phyloP scores from a whole-genome alignment of 2,888 invertebrate genomes.

The Thymelicus sylvestris region DNA sequence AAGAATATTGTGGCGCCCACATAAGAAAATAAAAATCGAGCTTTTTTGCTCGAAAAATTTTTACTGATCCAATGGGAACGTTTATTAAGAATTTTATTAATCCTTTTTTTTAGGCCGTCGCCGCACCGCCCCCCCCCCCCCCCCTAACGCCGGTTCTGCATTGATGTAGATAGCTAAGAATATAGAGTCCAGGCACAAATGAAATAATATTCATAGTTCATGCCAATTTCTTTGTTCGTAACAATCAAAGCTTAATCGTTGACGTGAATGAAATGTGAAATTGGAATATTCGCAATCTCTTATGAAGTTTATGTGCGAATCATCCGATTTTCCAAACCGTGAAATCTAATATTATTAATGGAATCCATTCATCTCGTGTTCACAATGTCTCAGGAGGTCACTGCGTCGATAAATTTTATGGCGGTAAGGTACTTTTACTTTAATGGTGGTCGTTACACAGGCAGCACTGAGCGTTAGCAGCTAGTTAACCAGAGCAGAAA shows the following conservation, averaged over 20 bases:
- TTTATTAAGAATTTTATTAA: too few species aligned
- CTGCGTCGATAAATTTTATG: slow-evolving; percentile 42
- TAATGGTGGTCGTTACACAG: slow-evolving; percentile 14
- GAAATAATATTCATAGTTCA: too few species aligned
- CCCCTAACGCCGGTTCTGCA: too few species aligned
- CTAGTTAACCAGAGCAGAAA: slow-evolving; percentile 8
- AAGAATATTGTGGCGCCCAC: too few species aligned
- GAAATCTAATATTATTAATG: slow-evolving; percentile 74
- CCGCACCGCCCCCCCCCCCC: too few species aligned
- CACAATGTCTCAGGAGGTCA: slow-evolving; percentile 47
- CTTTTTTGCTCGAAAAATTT: too few species aligned
- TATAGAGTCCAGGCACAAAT: too few species aligned
- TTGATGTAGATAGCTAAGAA: too few species aligned
- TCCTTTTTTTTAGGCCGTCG: too few species aligned
- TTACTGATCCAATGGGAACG: too few species aligned
- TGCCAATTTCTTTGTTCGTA: background rate
- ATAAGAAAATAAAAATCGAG: too few species aligned
- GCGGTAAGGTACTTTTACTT: slow-evolving; percentile 40
- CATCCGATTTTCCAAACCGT: slow-evolving; percentile 64
- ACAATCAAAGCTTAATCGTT: background rate
- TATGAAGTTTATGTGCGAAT: slow-evolving; percentile 55
- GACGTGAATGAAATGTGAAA: slow-evolving; percentile 6
- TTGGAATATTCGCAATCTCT: slow-evolving; percentile 13
- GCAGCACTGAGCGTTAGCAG: background rate
- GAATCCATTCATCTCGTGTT: slow-evolving; percentile 63